Conservation (phyloP, 2,797 vertebrate genomes). For the Cynopterus sphinx region DNA sequence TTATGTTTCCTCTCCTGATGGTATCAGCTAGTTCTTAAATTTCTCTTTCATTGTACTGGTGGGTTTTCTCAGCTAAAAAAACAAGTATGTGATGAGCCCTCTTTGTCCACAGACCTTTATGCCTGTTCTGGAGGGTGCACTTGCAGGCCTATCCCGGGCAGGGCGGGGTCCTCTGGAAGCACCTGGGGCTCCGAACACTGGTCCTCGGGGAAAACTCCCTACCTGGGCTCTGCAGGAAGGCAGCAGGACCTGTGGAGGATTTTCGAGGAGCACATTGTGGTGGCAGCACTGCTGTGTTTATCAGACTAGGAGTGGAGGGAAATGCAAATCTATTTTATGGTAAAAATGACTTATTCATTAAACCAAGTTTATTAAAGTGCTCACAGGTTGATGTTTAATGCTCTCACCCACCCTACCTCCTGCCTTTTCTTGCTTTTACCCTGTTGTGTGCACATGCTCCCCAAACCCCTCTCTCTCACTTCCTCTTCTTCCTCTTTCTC, state of each 20-base stretch:
- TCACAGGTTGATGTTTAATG: neutral
- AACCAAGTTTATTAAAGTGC: neutral
- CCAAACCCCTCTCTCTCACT: neutral
- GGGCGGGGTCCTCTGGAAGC: neutral
- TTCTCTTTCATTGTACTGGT: too few species aligned
- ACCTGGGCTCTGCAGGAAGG: neutral
- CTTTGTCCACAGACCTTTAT: neutral
- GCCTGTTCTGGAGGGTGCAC: neutral
- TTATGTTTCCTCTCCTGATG: too few species aligned
- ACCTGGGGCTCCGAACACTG: neutral
- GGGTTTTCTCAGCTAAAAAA: slow-evolving; percentile 6
- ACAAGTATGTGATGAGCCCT: accelerated
- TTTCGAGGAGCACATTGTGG: neutral
- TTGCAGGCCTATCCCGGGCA: neutral
- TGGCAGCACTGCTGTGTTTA: neutral
- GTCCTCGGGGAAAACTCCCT: neutral
- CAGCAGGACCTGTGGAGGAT: accelerated
- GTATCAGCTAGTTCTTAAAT: too few species aligned
- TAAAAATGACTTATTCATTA: slow-evolving; percentile 50
- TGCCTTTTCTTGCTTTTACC: neutral
- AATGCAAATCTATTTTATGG: neutral
- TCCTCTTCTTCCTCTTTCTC: neutral
- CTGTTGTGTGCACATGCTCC: too few species aligned
- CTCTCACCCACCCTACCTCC: neutral
- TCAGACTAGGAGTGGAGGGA: neutral